Evolutionary conservation across 2,113 vertebrate genomes (phyloP), one percentile per base, ranked within the genome.

Genomic region (Notiomystis cincta): DNA sequence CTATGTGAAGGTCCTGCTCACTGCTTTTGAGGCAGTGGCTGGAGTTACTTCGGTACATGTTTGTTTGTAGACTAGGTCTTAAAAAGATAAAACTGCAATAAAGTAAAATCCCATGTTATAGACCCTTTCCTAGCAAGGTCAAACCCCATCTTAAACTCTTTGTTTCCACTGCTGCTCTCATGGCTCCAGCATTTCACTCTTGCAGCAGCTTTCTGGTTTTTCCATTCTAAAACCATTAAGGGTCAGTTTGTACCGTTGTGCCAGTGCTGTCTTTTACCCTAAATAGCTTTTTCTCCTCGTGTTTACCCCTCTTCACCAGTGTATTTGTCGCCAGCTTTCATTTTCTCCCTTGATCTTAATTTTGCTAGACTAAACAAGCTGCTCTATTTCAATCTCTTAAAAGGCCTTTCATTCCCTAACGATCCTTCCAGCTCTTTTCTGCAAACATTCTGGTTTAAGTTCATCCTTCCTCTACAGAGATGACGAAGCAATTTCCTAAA

Each of bases 311-410:
- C 40, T 87, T 84, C 60, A 82, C 17, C 22, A 58, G 9, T 38
- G 18, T 38, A 28, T 92, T 93, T 86, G 62, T 93, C 1, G 0
- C 67, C 57, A 79, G 70, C 57, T 82, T 64, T 84, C 7, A 60
- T 95, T 86, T 93, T 90, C 44, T 83, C 69, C 37, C 61, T 91
- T 6, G 0, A 58, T 94, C 51, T 73, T 83, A 48, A 47, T 86
- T 88, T 90, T 88, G 11, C 35, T 92, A 95, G 88, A 90, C 92
- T 96, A 88, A 97, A 94, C 92, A 96, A 85, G 61, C 70, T 72
- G 24, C 58, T 82, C 45, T 83, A 33, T 82, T 96, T 83, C 81
- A 88, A 88, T 61, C 62, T 95, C 64, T 69, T 80, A 54, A 87
- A 90, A 92, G 27, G 28, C 35, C 42, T 91, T 92, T 86, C 58